Base-by-base conservation (phyloP, 2,113 vertebrate genomes). In the Silurus asotus region DNA sequence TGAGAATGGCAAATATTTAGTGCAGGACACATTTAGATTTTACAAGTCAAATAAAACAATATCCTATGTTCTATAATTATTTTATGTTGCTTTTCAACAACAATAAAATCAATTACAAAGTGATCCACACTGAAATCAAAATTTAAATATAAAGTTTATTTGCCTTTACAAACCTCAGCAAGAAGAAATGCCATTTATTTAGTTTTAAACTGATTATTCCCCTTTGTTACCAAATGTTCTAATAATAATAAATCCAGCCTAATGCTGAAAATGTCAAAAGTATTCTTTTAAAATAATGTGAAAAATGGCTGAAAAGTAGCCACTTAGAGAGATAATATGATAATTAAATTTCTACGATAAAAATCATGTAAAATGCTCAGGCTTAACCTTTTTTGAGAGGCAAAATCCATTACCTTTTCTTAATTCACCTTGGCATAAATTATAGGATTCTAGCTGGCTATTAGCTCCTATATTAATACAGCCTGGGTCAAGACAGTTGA, bases 341-440 rank as follows among this genome's bases (percentile, higher is more conserved):
- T 95, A 93, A 95, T 95, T 94, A 93, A 92, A 95, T 95, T 94
- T 94, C 91, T 92, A 93, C 91, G 93, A 95, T 95, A 93, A 94
- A 93, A 93, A 93, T 91, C 93, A 93, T 91, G 93, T 93, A 95
- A 94, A 95, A 89, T 91, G 93, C 94, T 93, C 92, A 14, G 92
- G 91, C 93, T 92, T 94, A 92, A 92, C 91, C 94, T 93, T 93
- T 37, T 84, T 93, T 93, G 92, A 94, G 93, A 94, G 93, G 93
- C 92, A 92, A 94, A 95, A 95, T 94, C 94, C 94, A 95, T 96
- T 94, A 95, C 92, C 93, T 95, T 87, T 93, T 93, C 93, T 94
- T 94, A 95, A 95, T 95, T 95, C 94, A 93, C 83, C 92, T 92
- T 93, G 92, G 94, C 94, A 95, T 94, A 95, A 94, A 95, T 95